Evolutionary conservation across 2,888 invertebrate genomes (phyloP), one percentile per base, ranked within the genome.

Genomic region (Litoditis marina): DNA sequence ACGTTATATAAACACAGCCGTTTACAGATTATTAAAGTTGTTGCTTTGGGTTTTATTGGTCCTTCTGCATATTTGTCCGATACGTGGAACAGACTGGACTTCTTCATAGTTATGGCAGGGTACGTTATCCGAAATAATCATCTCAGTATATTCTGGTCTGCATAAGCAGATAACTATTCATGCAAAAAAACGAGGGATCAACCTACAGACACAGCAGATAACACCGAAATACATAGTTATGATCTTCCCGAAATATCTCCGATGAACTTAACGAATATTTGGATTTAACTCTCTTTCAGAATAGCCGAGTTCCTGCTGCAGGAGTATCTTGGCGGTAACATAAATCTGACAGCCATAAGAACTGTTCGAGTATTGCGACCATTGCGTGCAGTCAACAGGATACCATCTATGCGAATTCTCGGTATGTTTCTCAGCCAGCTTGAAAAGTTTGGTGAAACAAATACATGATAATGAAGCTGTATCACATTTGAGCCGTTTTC

Each of bases 71-170:
- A 98, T 85, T 88, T 98, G 83, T 94, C 93, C 0, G 98, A 98
- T 85, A 92, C 94, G 22, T 98, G 98, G 98, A 98, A 99, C 85
- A 89, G 94, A 79, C 88, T 98, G 82, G 98, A 98, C 86, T 91
- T 91, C 86, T 95, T 98, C 87, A 98, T 98, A 83, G 96, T 98
- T 16, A 85, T 92, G 76, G 92, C 96, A 64, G 98, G 98, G 92
- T 92, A 84, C 87, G 69, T 44, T 44, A n/a, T n/a, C n/a, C n/a
- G n/a, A n/a, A n/a, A n/a, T 25, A 52, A 11, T 8, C n/a, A 34
- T 27, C 0, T 30, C 22, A 4, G 51, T n/a, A 27, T 27, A 6
- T 44, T 56, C 46, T 7, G 19, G 25, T n/a, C n/a, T 47, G n/a
- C 8, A 11, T n/a, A 47, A 47, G 19, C n/a, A n/a, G n/a, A n/a